Conservation (phyloP, 2,797 vertebrate species). For the Luscinia megarhynchos region DNA sequence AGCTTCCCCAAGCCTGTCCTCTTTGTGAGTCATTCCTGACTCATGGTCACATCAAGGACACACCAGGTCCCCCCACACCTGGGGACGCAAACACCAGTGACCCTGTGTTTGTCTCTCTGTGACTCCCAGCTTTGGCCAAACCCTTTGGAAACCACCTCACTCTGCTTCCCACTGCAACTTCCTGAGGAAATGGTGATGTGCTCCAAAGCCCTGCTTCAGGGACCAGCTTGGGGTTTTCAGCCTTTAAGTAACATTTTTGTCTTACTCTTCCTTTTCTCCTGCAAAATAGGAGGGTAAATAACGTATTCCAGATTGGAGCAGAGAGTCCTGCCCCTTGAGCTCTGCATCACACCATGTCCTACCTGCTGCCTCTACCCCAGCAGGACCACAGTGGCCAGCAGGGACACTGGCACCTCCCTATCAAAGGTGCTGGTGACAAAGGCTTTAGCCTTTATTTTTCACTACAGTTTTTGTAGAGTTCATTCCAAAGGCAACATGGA, state of each 20-base stretch:
- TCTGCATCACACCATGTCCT: not conserved
- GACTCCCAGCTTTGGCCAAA: not conserved
- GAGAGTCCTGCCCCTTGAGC: not conserved
- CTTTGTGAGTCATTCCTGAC: not conserved
- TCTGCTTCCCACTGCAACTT: not conserved
- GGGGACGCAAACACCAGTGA: not conserved
- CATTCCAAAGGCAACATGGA: not conserved
- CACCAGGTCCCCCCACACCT: rapidly evolving
- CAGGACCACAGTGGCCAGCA: not conserved
- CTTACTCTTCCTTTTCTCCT: not conserved
- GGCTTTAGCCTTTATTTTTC: not conserved
- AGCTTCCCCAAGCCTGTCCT: not conserved
- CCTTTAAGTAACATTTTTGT: not conserved
- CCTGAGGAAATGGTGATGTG: rapidly evolving
- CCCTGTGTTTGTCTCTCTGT: not conserved
- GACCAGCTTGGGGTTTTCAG: not conserved
- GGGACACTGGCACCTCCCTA: rapidly evolving
- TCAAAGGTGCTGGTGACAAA: not conserved
- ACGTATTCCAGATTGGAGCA: rapidly evolving
- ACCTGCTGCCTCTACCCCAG: not conserved
- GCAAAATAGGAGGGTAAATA: not conserved
- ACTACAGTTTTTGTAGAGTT: not conserved
- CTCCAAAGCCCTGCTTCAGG: not conserved
- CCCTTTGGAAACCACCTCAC: not conserved
- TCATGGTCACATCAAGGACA: rapidly evolving